Percentiles rank a stretch among this genome's conserved stretches.
phyloP scores from a whole-genome alignment of 1,140 invertebrate genomes.

The Hypothenemus hampei region DNA sequence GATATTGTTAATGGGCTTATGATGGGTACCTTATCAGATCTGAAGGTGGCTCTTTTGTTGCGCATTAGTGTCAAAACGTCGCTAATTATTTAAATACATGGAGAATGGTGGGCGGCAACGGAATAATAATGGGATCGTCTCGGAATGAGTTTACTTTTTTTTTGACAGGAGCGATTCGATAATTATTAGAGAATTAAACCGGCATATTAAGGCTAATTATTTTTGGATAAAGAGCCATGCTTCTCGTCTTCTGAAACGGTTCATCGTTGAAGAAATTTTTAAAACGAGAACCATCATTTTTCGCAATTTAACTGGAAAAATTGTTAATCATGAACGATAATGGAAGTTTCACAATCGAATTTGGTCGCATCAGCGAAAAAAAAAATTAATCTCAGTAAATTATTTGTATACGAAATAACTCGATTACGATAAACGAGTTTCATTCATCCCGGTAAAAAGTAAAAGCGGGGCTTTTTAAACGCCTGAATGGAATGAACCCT shows the following conservation, averaged over 20 bases:
- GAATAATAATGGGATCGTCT: conserved; percentile 16
- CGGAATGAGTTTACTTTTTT: too few species aligned
- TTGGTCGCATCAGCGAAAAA: too few species aligned
- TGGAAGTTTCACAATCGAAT: too few species aligned
- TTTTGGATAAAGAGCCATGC: too few species aligned
- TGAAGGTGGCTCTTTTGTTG: conserved; percentile 17
- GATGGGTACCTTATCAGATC: conserved; percentile 19
- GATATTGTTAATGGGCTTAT: conserved; percentile 25
- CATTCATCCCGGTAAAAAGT: conserved; percentile 21
- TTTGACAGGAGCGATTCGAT: too few species aligned
- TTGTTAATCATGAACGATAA: too few species aligned
- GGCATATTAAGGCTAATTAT: too few species aligned
- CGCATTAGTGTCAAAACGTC: conserved; percentile 27
- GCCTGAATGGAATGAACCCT: conserved; percentile 22
- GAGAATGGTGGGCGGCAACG: conserved; percentile 16
- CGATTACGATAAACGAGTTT: conserved; percentile 19
- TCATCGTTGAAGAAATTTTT: too few species aligned
- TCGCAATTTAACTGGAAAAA: too few species aligned
- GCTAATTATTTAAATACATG: conserved; percentile 27
- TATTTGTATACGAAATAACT: conserved; percentile 23
- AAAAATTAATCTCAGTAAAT: conserved; percentile 17
- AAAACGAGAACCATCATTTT: too few species aligned
- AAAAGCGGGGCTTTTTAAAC: conserved; percentile 26
- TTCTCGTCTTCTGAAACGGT: too few species aligned
- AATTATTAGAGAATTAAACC: too few species aligned